Base-by-base conservation (phyloP, 2,888 invertebrate genomes). In the Allacma fusca region DNA sequence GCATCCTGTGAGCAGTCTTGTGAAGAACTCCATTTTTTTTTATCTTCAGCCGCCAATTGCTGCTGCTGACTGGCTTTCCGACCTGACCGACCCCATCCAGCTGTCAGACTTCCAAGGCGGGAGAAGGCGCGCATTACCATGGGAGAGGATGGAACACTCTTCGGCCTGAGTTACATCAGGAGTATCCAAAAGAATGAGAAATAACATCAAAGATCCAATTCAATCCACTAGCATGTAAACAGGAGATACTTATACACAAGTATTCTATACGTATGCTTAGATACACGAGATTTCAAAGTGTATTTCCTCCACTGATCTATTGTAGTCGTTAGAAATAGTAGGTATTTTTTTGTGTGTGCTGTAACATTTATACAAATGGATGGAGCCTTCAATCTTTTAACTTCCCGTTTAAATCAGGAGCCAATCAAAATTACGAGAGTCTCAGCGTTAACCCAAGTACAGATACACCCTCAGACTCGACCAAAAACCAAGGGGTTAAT, bases 71-170 rank as follows among this genome's bases (percentile, higher is more conserved):
- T 84, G 64, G 83, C 83, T 79, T 83, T 84, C 80, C 94, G 89
- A 84, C 95, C 94, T 79, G 94, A 94, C 67, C 94, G 90, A 0
- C 95, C 72, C 94, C 95, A 95, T 67, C 94, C 94, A 0, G 95
- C 94, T 0, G 95, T 95, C 84, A 96, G 92, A 69, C 94, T 95
- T 21, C 95, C 95, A 78, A 96, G 88, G 23, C 95, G 90, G n/a
- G 94, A 94, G 87, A 96, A 95, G 0, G 96, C 95, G 29, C 96
- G 90, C 87, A 95, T 95, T 81, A 96, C 94, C 94, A 96, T 96
- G 40, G 96, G 96, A 64, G 95, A 95, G 84, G 94, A 95, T 34
- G 96, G 96, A 79, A 96, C 96, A 87, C 95, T 95, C 88, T 96
- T 96, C 83, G 95, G 95, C 86, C 94, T 92, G 88, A n/a, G n/a